A percentile compares a stretch with the other conserved stretches of the same genome.
phyloP scores from a whole-genome alignment of 2,113 vertebrate genomes.

The Rhea pennata region DNA sequence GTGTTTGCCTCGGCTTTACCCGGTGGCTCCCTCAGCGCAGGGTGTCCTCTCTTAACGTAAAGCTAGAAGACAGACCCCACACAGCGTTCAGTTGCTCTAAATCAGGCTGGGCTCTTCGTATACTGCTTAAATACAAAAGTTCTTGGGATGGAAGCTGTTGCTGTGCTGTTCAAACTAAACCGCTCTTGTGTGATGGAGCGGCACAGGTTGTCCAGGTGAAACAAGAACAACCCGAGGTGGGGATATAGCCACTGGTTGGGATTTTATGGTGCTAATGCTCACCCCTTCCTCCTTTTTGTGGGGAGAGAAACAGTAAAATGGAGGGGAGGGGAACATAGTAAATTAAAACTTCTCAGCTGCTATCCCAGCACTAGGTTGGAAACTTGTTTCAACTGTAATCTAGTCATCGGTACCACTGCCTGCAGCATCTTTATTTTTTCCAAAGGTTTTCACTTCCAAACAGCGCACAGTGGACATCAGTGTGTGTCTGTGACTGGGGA shows the following conservation, averaged over 20 bases:
- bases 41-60: background rate
- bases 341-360: background rate
- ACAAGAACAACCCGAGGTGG: background rate
- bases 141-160: background rate
- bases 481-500: background rate
- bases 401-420: background rate
- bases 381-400: fast-evolving
- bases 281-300: background rate
- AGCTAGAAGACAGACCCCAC: background rate
- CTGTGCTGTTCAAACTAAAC: background rate
- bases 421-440: background rate
- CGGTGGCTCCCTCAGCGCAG: background rate
- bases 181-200: background rate
- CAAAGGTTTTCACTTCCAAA: background rate
- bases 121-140: background rate
- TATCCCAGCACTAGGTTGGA: background rate
- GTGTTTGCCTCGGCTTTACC: background rate
- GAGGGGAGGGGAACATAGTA: background rate
- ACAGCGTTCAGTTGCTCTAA: background rate
- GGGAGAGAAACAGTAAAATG: background rate
- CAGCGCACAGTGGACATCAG: background rate
- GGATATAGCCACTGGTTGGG: background rate
- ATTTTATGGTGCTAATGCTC: background rate
- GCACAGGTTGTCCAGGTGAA: background rate
- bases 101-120: no score